Percentiles rank a stretch among this genome's conserved stretches.
phyloP scores from a whole-genome alignment of 2,888 invertebrate genomes.

The Margaritifera margaritifera region DNA sequence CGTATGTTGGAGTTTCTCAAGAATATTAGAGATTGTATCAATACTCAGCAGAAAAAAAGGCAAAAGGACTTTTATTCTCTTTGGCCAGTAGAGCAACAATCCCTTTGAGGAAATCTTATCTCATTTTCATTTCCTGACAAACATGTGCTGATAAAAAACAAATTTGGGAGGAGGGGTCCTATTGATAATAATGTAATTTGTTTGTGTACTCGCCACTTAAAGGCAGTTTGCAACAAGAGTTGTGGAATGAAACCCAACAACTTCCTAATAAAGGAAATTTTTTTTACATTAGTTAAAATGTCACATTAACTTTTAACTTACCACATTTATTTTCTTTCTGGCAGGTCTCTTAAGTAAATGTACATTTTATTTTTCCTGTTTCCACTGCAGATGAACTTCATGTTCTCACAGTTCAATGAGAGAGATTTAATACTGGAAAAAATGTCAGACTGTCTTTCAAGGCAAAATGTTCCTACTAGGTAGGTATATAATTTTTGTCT shows the following conservation, averaged over 20 bases:
- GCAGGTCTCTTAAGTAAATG: background rate
- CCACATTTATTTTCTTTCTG: background rate
- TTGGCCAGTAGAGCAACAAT: too few species aligned
- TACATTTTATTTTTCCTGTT: slow-evolving; percentile 3
- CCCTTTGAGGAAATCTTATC: too few species aligned
- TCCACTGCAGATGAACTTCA: slow-evolving; percentile 78
- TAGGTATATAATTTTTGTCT: slow-evolving; percentile 6
- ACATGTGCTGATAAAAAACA: too few species aligned
- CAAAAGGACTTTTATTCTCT: too few species aligned
- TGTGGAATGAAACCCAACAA: background rate
- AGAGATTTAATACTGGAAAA: slow-evolving; percentile 91
- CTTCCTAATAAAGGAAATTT: background rate
- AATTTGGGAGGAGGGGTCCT: too few species aligned
- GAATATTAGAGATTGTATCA: too few species aligned
- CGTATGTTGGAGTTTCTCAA: too few species aligned
- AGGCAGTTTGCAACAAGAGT: too few species aligned
- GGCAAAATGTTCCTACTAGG: slow-evolving; percentile 71
- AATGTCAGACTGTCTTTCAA: slow-evolving; percentile 89
- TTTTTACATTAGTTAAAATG: background rate
- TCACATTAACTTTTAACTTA: background rate
- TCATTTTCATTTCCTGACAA: too few species aligned
- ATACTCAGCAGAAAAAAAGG: too few species aligned
- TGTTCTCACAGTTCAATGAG: slow-evolving; percentile 91
- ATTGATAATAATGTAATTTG: too few species aligned
- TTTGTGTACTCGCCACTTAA: too few species aligned